Evolutionary conservation across 2,888 invertebrate species (phyloP).

Genomic region (Nomada fucata): DNA sequence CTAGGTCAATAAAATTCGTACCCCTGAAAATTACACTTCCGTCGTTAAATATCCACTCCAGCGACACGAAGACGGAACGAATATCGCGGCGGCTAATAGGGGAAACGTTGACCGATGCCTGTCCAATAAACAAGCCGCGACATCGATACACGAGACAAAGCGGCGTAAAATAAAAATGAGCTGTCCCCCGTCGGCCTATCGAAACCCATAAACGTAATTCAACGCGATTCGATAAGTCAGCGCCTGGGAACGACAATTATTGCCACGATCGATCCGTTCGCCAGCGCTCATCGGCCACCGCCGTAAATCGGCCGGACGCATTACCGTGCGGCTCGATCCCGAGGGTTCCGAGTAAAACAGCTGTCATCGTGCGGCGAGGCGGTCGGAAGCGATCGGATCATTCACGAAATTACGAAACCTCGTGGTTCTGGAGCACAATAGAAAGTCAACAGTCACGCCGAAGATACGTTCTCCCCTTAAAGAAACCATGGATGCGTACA

Average conservation of each 20-base stretch:
- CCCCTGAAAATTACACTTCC: too few species aligned
- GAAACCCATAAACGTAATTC: not conserved
- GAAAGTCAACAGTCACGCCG: constrained; percentile 48
- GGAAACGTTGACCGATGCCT: not conserved
- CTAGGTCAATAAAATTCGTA: too few species aligned
- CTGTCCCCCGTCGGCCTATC: not conserved
- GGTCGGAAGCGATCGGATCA: constrained; percentile 45
- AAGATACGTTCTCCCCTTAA: constrained; percentile 13
- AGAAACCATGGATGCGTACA: constrained; percentile 4
- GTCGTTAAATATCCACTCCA: too few species aligned
- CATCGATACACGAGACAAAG: not conserved
- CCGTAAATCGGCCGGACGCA: not conserved
- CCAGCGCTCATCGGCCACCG: not conserved
- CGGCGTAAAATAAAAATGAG: too few species aligned
- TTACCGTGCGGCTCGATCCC: constrained; percentile 4
- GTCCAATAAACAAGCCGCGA: not conserved
- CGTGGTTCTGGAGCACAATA: constrained; percentile 47
- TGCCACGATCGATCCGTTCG: not conserved
- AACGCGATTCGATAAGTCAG: not conserved
- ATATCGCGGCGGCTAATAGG: too few species aligned
- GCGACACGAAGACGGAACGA: too few species aligned
- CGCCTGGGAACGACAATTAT: not conserved
- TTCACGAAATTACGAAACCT: constrained; percentile 49
- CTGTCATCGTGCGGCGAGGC: constrained; percentile 36
- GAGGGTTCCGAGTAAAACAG: constrained; percentile 32